Evolutionary conservation across 2,888 invertebrate genomes (phyloP).

Genomic region (Hyposoter didymator): DNA sequence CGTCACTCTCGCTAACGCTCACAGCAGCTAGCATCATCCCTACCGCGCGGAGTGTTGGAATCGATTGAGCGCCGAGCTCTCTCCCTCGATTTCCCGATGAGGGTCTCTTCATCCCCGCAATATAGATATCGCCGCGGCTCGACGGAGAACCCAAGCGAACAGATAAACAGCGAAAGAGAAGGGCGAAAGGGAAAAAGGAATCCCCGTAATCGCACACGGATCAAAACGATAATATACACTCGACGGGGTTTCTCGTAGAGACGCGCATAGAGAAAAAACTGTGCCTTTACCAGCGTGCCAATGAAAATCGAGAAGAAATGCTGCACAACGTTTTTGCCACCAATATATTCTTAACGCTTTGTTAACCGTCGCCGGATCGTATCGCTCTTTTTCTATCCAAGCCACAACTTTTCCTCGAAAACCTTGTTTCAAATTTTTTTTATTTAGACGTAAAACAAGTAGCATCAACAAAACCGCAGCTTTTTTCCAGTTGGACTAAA

Average conservation of each 20-base stretch:
- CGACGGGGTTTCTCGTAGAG: slow-evolving; percentile 33
- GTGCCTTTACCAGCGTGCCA: slow-evolving; percentile 6
- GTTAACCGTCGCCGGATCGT: no score
- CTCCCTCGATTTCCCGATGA: slow-evolving; percentile 54
- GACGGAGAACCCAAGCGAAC: slow-evolving; percentile 15
- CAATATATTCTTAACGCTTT: not conserved
- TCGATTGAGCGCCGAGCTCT: slow-evolving; percentile 52
- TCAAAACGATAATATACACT: slow-evolving; percentile 60
- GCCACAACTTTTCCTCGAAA: no score
- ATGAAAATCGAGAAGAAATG: slow-evolving; percentile 8
- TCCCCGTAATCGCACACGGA: slow-evolving; percentile 54
- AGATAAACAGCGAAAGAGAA: slow-evolving; percentile 21
- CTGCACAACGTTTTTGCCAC: not conserved
- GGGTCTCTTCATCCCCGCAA: slow-evolving; percentile 55
- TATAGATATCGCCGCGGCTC: slow-evolving; percentile 39
- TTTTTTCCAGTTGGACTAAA: no score
- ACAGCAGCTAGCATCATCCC: not conserved
- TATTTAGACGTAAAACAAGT: no score
- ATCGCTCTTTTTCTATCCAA: no score
- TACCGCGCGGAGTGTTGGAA: slow-evolving; percentile 36
- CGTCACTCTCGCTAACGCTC: slow-evolving; percentile 4
- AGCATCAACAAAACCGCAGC: no score
- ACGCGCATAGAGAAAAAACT: not conserved
- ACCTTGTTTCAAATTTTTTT: no score
- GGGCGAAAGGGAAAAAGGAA: slow-evolving; percentile 36